These are phyloP conservation scores for Ganaspis brasiliensis DNA, from an alignment of 2,888 invertebrate species.

Conservation along the genomic window DNA sequence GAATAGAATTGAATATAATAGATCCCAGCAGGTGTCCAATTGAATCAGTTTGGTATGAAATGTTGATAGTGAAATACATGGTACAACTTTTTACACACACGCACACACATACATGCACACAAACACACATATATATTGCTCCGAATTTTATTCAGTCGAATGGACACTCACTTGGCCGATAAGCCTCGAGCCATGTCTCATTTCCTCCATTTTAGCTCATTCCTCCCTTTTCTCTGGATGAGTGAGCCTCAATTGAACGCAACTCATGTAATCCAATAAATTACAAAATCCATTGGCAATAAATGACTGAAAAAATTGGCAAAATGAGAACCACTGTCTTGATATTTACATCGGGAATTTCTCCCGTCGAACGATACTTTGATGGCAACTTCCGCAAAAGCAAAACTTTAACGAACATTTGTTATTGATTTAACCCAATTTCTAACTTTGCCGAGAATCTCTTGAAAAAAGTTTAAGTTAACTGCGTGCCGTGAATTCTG, in stretches of 20 bases:
- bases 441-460: not conserved
- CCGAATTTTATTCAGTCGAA: constrained; percentile 3
- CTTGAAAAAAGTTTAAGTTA: not conserved
- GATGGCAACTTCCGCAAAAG: constrained; percentile 56
- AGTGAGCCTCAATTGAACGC: constrained; percentile 21
- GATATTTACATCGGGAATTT: constrained; percentile 50
- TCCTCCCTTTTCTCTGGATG: not conserved
- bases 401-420: constrained; percentile 12
- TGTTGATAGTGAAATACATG: no score
- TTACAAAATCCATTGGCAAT: not conserved
- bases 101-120: not conserved
- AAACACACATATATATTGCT: not conserved
- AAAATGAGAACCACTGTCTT: constrained; percentile 20
- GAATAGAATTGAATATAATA: not conserved
- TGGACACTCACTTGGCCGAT: not conserved
- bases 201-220: constrained; percentile 9
- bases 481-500: no score
- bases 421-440: constrained; percentile 59
- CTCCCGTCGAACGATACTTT: constrained; percentile 26
- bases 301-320: no score
- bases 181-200: not conserved
- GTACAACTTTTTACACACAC: no score
- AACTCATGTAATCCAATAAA: constrained; percentile 10
- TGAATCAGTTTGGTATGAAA: no score
- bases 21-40: not conserved